Evolutionary conservation across 2,888 invertebrate species (phyloP).

Genomic region (Malacosoma neustria): DNA sequence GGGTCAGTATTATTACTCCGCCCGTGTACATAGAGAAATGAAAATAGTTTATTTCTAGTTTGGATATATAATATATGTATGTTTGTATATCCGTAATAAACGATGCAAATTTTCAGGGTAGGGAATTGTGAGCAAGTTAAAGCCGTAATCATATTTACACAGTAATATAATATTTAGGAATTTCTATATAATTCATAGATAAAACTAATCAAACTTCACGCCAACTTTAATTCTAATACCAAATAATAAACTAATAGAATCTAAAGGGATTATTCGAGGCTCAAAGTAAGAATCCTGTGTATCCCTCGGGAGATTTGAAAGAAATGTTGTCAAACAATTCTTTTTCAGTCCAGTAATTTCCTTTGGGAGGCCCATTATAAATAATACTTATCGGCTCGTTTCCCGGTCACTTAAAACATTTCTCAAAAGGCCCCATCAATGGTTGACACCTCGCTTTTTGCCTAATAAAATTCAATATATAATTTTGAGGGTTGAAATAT

Average conservation of each 20-base stretch:
- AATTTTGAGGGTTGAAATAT: too few relatives aligned
- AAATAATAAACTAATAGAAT: not conserved
- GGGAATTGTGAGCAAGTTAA: too few relatives aligned
- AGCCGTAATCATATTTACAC: too few relatives aligned
- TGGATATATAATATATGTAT: too few relatives aligned
- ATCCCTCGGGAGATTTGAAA: constrained; percentile 17
- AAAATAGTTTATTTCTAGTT: too few relatives aligned
- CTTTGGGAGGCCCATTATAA: constrained; percentile 23
- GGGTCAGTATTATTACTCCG: too few relatives aligned
- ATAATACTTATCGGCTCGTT: constrained; percentile 17
- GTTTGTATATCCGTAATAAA: too few relatives aligned
- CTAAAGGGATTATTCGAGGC: not conserved
- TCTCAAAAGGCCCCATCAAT: not conserved
- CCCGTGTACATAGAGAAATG: too few relatives aligned
- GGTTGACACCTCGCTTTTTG: not conserved
- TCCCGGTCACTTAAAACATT: constrained; percentile 1
- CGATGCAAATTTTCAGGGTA: too few relatives aligned
- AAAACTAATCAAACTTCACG: not conserved
- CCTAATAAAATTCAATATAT: too few relatives aligned
- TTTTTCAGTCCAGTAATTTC: constrained; percentile 24
- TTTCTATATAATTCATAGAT: too few relatives aligned
- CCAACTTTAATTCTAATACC: not conserved
- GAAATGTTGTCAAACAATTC: constrained; percentile 27
- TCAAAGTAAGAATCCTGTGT: constrained; percentile 14
- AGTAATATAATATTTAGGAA: too few relatives aligned